Evolutionary conservation across 2,797 vertebrate genomes (phyloP).

Genomic region (Diceros bicornis): DNA sequence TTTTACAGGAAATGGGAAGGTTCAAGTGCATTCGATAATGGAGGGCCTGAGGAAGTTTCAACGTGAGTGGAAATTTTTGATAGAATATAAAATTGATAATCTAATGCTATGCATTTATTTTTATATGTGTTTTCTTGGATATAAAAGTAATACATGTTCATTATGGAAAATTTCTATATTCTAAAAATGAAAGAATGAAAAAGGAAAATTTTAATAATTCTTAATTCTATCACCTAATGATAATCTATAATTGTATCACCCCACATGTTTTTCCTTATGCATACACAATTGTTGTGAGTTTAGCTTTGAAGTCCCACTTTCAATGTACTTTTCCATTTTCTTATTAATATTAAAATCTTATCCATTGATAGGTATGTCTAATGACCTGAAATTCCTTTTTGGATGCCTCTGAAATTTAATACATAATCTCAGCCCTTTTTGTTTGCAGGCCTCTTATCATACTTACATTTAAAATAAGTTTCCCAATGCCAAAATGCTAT

Average conservation of each 20-base stretch:
- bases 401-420: constrained; percentile 16
- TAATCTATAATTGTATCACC: neutral
- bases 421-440: neutral
- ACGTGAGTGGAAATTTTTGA: constrained; percentile 65
- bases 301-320: neutral
- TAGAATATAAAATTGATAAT: neutral
- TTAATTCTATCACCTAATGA: neutral
- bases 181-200: neutral
- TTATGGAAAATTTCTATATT: constrained; percentile 22
- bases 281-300: neutral
- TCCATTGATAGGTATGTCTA: neutral
- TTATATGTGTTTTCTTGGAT: neutral
- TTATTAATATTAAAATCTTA: neutral
- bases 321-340: neutral
- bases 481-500: neutral
- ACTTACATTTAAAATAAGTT: constrained; percentile 7
- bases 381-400: neutral
- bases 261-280: neutral
- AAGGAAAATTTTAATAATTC: constrained; percentile 4
- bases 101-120: neutral
- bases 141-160: constrained; percentile 1
- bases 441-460: neutral
- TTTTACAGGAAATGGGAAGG: constrained; percentile 71
- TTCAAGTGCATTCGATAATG: constrained; percentile 51
- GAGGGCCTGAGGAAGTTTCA: constrained; percentile 64